These are phyloP conservation scores for Bufotes viridis DNA, from an alignment of 2,797 vertebrate genomes.

Conservation along the genomic window DNA sequence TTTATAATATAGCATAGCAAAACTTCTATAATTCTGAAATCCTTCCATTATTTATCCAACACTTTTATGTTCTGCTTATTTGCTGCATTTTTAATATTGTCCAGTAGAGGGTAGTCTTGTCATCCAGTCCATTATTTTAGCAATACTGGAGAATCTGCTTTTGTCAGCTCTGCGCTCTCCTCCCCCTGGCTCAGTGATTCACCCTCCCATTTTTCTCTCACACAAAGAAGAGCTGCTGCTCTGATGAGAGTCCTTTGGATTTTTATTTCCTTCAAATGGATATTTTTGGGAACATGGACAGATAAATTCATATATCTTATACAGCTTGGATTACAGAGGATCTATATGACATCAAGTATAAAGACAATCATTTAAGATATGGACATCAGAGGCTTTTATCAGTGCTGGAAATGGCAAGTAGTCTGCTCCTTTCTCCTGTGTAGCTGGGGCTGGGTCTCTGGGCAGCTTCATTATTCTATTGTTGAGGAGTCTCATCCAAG, in stretches of 20 bases:
- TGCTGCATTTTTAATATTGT: too few species aligned
- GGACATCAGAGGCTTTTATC: constrained; percentile 31
- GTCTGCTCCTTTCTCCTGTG: constrained; percentile 36
- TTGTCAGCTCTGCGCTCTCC: not conserved
- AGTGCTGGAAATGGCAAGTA: constrained; percentile 51
- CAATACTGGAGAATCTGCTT: constrained; percentile 4
- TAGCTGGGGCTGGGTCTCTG: constrained; percentile 53
- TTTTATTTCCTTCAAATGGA: not conserved
- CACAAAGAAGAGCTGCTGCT: not conserved
- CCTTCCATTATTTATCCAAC: too few species aligned
- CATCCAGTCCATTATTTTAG: not conserved
- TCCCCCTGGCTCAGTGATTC: constrained; percentile 1
- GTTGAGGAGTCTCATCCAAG: constrained; percentile 40
- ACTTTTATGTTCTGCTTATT: too few species aligned
- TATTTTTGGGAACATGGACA: not conserved
- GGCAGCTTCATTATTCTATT: constrained; percentile 51
- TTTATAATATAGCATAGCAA: too few species aligned
- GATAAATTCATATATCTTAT: not conserved
- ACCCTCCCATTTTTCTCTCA: constrained; percentile 64
- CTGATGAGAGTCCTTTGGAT: constrained; percentile 4
- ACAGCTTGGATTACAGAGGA: constrained; percentile 26
- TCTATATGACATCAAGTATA: constrained; percentile 25
- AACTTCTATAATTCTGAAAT: too few species aligned
- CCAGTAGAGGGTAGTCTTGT: constrained; percentile 50
- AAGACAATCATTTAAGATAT: constrained; percentile 31